Evolutionary conservation across 2,888 invertebrate genomes (phyloP).

Genomic region (Timandra comae): DNA sequence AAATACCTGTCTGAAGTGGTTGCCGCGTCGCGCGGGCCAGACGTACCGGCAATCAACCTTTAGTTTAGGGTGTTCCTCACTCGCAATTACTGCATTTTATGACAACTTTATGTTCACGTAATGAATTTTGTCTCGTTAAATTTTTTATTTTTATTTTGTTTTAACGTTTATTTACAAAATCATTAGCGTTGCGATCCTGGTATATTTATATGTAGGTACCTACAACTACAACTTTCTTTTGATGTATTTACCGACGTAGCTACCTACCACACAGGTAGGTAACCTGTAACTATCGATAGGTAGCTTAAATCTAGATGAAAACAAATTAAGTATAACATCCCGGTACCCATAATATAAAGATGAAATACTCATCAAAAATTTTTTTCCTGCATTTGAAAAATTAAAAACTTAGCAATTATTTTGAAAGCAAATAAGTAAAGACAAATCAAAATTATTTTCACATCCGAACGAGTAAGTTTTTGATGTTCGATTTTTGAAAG

Average conservation of each 20-base stretch:
- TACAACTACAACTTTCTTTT: too few relatives aligned
- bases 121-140: constrained; percentile 21
- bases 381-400: too few relatives aligned
- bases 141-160: constrained; percentile 1
- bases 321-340: too few relatives aligned
- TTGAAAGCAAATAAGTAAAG: constrained; percentile 5
- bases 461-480: constrained; percentile 13
- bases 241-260: too few relatives aligned
- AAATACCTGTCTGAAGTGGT: constrained; percentile 66
- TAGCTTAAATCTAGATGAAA: too few relatives aligned
- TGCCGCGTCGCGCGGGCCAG: constrained; percentile 28
- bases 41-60: constrained; percentile 55
- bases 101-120: constrained; percentile 21
- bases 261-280: too few relatives aligned
- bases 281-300: too few relatives aligned
- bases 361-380: too few relatives aligned
- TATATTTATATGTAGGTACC: too few relatives aligned
- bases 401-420: not conserved
- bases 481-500: constrained; percentile 48
- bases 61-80: constrained; percentile 52
- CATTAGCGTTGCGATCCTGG: too few relatives aligned
- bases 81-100: constrained; percentile 59
- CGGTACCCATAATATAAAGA: too few relatives aligned
- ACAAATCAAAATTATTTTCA: constrained; percentile 16
- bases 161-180: too few relatives aligned